Base-by-base conservation (phyloP, 2,888 invertebrate genomes). In the Euproctis similis region DNA sequence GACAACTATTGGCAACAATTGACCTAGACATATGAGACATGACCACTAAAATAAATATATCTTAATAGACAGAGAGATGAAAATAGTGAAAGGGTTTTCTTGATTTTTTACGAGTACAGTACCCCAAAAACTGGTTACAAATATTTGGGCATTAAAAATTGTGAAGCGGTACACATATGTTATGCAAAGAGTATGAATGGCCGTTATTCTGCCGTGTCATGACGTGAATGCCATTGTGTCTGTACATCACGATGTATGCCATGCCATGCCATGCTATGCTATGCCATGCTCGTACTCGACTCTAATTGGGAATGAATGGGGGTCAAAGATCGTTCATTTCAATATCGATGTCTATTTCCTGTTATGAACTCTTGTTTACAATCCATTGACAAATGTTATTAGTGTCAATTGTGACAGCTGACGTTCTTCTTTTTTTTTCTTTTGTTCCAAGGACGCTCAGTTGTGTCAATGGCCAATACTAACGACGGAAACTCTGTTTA, bases 241-340 rank as follows among this genome's bases (percentile, higher is more conserved):
- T 70, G 61, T 59, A 61, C 67, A 73, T 72, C 76, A 76, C 70
- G 68, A 67, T 59, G 46, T n/a, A 14, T 14, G 14, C 4, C 14
- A 45, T 50, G 62, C 57, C 61, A 63, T 35, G 36, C 34, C 38
- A 23, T 47, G 52, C 26, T 30, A 45, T 50, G 62, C 57, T 60
- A 62, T 35, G 34, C 34, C 38, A 22, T 47, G 52, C 27, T 30
- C 26, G n/a, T n/a, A 74, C 74, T 74, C 59, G 64, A 59, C 59
- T 58, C 72, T 80, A 77, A 82, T 84, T 82, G 77, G 81, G 73
- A 80, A 81, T 80, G 78, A 76, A 78, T 72, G 57, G 52, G 69
- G 82, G 76, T 81, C 78, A 82, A 57, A 78, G 81, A 78, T 77
- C 80, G 67, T 58, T 59, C 59, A 53, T 53, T 4, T 47, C 50